phyloP scores from a whole-genome alignment of 2,113 vertebrate genomes.

The Apodemus speciosus region DNA sequence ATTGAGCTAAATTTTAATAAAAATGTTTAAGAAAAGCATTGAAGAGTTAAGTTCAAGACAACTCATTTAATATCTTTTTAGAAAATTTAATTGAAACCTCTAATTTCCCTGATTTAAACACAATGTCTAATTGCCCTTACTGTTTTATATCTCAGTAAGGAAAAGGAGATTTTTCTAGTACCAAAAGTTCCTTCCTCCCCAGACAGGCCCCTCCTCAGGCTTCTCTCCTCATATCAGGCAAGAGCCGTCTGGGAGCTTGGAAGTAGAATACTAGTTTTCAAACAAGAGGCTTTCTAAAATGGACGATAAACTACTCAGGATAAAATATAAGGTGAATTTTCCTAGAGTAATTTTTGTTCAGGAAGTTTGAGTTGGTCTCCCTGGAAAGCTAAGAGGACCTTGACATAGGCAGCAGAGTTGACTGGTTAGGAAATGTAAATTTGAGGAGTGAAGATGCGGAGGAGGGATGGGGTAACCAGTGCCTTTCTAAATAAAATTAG shows the following conservation, averaged over 20 bases:
- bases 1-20: conserved; percentile 49
- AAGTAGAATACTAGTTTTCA: conserved; percentile 41
- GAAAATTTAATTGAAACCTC: conserved; percentile 30
- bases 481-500: conserved; percentile 33
- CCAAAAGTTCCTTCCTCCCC: not conserved
- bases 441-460: conserved; percentile 23
- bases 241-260: conserved; percentile 38
- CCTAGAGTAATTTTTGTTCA: not conserved
- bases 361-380: not conserved
- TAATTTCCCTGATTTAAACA: conserved; percentile 41
- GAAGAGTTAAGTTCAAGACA: conserved; percentile 35
- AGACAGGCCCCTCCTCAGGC: not conserved
- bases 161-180: conserved; percentile 23
- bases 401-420: not conserved
- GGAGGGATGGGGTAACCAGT: not conserved
- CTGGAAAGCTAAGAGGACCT: not conserved
- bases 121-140: not conserved
- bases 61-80: not conserved
- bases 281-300: conserved; percentile 52
- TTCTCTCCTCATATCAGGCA: conserved; percentile 25
- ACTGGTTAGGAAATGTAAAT: not conserved
- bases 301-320: conserved; percentile 48
- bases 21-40: not conserved
- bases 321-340: conserved; percentile 63
- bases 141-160: conserved; percentile 22